Evolutionary conservation across 2,797 vertebrate genomes (phyloP).

Genomic region (Vultur gryphus): DNA sequence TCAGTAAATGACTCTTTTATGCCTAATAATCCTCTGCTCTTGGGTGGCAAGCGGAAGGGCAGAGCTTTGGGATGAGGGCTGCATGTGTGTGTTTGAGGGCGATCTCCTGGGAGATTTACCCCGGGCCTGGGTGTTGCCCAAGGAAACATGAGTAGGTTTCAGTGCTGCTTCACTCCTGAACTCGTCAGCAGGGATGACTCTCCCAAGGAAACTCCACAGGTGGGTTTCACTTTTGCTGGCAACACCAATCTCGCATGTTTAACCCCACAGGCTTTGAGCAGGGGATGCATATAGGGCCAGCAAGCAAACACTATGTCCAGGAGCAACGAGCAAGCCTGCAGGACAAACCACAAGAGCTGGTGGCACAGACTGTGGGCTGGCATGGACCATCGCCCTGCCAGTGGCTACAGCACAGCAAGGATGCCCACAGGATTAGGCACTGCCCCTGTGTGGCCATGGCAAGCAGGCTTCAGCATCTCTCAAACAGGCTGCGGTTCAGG

Average conservation of each 20-base stretch:
- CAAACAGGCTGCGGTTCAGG: not conserved
- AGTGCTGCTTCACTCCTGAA: not conserved
- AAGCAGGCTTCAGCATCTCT: not conserved
- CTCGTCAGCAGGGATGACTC: not conserved
- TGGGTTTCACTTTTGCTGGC: constrained; percentile 13
- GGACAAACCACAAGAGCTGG: not conserved
- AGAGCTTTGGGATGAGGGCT: constrained; percentile 2
- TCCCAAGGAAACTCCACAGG: not conserved
- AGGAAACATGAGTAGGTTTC: constrained; percentile 31
- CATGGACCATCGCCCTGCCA: not conserved
- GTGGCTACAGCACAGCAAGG: not conserved
- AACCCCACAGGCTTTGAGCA: not conserved
- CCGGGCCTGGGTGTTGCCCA: constrained; percentile 34
- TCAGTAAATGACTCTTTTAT: not conserved
- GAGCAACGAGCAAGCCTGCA: not conserved
- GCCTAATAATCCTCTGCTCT: not conserved
- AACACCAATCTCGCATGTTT: accelerated
- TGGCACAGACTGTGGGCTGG: not conserved
- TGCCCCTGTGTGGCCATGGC: not conserved
- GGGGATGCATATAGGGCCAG: not conserved
- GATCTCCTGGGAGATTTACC: constrained; percentile 49
- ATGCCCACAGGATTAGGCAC: not conserved
- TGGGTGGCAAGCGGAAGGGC: not conserved
- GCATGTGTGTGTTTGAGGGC: not conserved
- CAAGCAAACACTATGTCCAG: not conserved